Percentiles rank a stretch among this genome's conserved stretches.
phyloP scores from a whole-genome alignment of 2,888 invertebrate genomes.

The Volucella zonaria region DNA sequence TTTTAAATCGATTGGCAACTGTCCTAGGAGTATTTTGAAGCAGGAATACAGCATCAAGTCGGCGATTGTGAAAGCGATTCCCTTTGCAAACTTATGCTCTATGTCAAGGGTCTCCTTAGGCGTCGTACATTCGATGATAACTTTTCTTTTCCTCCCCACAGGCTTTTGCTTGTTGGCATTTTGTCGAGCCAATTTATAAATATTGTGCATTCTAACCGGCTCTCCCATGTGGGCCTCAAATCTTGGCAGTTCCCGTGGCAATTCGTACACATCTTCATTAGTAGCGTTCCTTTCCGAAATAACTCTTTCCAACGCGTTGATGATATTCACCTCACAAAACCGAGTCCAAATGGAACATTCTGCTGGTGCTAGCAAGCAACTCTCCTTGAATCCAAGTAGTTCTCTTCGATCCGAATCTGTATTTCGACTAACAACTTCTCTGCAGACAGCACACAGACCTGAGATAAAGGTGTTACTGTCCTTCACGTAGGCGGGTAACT shows the following conservation, averaged over 20 bases:
- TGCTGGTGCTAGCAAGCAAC: constrained; percentile 91
- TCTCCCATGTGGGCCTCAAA: constrained; percentile 93
- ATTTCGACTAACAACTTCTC: constrained; percentile 84
- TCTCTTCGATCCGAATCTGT: constrained; percentile 77
- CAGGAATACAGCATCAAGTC: constrained; percentile 91
- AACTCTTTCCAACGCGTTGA: constrained; percentile 85
- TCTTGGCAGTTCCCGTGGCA: constrained; percentile 89
- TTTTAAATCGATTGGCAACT: constrained; percentile 46
- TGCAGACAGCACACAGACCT: constrained; percentile 89
- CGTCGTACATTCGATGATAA: constrained; percentile 83
- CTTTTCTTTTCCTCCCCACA: constrained; percentile 77
- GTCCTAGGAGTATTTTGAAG: constrained; percentile 85
- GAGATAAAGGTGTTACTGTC: constrained; percentile 87
- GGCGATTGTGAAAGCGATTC: constrained; percentile 90
- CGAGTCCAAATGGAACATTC: constrained; percentile 95
- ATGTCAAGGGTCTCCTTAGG: constrained; percentile 80
- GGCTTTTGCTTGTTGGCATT: constrained; percentile 81
- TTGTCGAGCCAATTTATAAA: constrained; percentile 88
- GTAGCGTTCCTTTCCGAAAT: constrained; percentile 76
- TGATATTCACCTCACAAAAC: constrained; percentile 94
- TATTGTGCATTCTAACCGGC: constrained; percentile 93
- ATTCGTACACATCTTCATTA: constrained; percentile 76
- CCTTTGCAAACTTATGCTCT: constrained; percentile 91
- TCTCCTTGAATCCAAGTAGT: constrained; percentile 90
- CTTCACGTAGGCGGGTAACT: constrained; percentile 86